Percentiles rank a stretch among this genome's conserved stretches.
phyloP scores from a whole-genome alignment of 2,113 vertebrate species.

The Pelecanus crispus region DNA sequence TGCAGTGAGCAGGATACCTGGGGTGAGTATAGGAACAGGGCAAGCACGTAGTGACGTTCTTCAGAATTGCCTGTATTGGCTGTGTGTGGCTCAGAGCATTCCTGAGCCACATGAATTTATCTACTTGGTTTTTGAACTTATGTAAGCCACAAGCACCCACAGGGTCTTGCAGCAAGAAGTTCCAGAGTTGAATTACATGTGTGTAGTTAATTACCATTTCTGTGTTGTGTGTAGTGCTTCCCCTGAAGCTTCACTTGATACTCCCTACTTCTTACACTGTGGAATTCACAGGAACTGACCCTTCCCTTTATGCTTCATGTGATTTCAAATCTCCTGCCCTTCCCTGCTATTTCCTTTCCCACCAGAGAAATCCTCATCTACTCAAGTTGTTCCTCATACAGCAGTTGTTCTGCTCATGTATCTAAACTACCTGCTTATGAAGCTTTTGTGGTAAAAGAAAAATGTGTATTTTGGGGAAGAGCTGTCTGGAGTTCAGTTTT shows the following conservation, averaged over 20 bases:
- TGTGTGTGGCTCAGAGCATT: neutral
- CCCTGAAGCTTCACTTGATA: neutral
- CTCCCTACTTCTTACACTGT: neutral
- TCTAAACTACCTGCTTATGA: neutral
- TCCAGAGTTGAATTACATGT: neutral
- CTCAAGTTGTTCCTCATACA: neutral
- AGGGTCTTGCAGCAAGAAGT: neutral
- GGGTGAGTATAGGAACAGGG: neutral
- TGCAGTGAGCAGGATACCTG: no score
- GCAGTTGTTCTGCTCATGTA: neutral
- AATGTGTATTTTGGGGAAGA: neutral
- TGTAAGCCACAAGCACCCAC: accelerated
- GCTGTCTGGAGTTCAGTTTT: neutral
- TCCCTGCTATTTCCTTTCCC: neutral
- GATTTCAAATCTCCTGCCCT: neutral
- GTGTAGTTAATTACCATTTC: neutral
- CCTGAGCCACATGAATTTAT: neutral
- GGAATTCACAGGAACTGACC: neutral
- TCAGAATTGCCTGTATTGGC: neutral
- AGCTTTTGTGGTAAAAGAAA: neutral
- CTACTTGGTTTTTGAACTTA: neutral
- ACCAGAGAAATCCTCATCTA: neutral
- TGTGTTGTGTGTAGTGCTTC: neutral
- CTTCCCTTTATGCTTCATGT: neutral
- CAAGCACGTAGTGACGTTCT: neutral